Percentiles rank a stretch among this genome's conserved stretches.
Evolutionary conservation across 2,888 invertebrate genomes (phyloP).

Genomic region (Polymixis flavicincta): DNA sequence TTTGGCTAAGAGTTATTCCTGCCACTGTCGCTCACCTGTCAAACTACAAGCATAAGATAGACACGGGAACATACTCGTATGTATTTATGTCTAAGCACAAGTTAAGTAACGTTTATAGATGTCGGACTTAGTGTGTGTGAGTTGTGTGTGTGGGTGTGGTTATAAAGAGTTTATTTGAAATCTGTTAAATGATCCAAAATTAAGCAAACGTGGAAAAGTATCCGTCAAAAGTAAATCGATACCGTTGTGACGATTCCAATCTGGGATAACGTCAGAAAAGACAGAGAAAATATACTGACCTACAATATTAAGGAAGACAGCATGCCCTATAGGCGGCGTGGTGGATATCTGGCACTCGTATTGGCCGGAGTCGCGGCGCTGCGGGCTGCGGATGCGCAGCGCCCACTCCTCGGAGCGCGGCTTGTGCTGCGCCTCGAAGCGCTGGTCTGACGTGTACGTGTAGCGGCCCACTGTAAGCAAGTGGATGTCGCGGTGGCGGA

Average conservation of each 20-base stretch:
- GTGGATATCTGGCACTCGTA: slow-evolving; percentile 98
- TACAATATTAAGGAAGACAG: slow-evolving; percentile 95
- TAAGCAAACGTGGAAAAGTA: neutral
- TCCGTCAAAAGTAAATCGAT: too few species aligned
- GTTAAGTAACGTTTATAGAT: too few species aligned
- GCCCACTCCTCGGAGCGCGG: slow-evolving; percentile 97
- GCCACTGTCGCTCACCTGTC: too few species aligned
- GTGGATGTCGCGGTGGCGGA: slow-evolving; percentile 97
- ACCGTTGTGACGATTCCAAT: neutral
- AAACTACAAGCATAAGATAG: too few species aligned
- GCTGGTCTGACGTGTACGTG: slow-evolving; percentile 96
- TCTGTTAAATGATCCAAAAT: too few species aligned
- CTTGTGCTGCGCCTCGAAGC: slow-evolving; percentile 95
- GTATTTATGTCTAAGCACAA: too few species aligned
- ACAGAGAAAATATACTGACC: slow-evolving; percentile 91
- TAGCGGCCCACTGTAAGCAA: slow-evolving; percentile 96
- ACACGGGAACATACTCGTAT: too few species aligned
- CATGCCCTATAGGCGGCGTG: slow-evolving; percentile 96
- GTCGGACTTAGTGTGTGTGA: too few species aligned
- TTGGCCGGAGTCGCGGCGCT: slow-evolving; percentile 96
- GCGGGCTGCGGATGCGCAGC: slow-evolving; percentile 91
- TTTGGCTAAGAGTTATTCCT: too few species aligned
- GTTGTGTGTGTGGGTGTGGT: too few species aligned
- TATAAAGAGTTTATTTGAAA: too few species aligned
- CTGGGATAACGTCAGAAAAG: neutral